A percentile compares a stretch with the other conserved stretches of the same genome.
Conservation (phyloP, 2,113 vertebrate species). For the Lipophrys pholis region DNA sequence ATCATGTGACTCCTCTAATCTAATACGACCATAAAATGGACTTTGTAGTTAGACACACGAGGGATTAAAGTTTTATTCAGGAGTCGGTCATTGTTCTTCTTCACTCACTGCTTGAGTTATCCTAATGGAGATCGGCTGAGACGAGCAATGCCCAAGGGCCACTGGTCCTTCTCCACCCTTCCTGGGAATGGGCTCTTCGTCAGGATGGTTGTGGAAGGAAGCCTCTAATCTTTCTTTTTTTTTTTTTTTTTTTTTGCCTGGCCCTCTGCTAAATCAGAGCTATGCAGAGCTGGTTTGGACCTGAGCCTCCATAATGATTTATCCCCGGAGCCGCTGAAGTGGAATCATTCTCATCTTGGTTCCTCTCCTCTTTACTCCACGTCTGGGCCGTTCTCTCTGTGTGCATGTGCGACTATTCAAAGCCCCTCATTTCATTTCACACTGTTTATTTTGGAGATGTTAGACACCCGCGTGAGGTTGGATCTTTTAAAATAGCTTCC, state of each 20-base stretch:
- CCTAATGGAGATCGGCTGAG: constrained; percentile 56
- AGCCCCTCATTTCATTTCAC: constrained; percentile 45
- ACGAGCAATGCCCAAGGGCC: constrained; percentile 61
- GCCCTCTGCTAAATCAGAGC: constrained; percentile 60
- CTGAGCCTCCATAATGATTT: constrained; percentile 52
- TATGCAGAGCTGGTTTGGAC: constrained; percentile 62
- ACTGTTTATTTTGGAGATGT: constrained; percentile 48
- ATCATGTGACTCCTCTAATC: constrained; percentile 24
- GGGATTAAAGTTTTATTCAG: constrained; percentile 42
- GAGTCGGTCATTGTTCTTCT: constrained; percentile 46
- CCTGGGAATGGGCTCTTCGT: constrained; percentile 59
- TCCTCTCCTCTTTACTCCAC: constrained; percentile 27
- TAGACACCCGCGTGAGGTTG: constrained; percentile 28
- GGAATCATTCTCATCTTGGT: constrained; percentile 60
- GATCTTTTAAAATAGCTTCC: constrained; percentile 30
- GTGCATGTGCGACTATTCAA: constrained; percentile 36
- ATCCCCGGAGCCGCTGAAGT: constrained; percentile 52
- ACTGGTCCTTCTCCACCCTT: constrained; percentile 65
- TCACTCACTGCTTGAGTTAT: constrained; percentile 47
- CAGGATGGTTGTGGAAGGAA: constrained; percentile 65
- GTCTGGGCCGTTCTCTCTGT: constrained; percentile 23
- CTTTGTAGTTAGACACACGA: constrained; percentile 38
- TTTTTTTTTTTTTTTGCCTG: constrained; percentile 51
- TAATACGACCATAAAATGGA: constrained; percentile 36
- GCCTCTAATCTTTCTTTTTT: constrained; percentile 57